phyloP scores from a whole-genome alignment of 1,140 invertebrate species.

The Drosophila bifasciata region DNA sequence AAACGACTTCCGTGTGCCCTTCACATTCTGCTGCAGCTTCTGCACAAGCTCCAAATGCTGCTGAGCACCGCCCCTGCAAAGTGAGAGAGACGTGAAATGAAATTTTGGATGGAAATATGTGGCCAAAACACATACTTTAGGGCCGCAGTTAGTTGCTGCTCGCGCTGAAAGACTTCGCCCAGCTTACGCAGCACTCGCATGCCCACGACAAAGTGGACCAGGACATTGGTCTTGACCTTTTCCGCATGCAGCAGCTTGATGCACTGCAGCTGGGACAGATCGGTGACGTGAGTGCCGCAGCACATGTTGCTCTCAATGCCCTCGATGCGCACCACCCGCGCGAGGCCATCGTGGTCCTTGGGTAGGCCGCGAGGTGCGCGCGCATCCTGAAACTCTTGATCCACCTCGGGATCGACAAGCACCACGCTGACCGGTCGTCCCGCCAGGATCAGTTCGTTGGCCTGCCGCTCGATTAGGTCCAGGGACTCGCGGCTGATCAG shows the following conservation, averaged over 20 bases:
- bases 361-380: slow-evolving; percentile 87
- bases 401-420: slow-evolving; percentile 87
- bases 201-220: slow-evolving; percentile 89
- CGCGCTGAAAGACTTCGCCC: slow-evolving; percentile 86
- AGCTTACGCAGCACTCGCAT: slow-evolving; percentile 87
- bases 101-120: background rate
- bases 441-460: slow-evolving; percentile 89
- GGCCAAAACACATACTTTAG: slow-evolving; percentile 81
- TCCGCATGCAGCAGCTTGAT: slow-evolving; percentile 90
- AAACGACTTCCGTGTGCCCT: slow-evolving; percentile 87
- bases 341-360: slow-evolving; percentile 89
- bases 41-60: slow-evolving; percentile 89
- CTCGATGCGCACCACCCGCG: slow-evolving; percentile 90
- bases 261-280: slow-evolving; percentile 91
- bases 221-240: slow-evolving; percentile 88
- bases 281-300: slow-evolving; percentile 93
- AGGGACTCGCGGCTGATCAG: slow-evolving; percentile 85
- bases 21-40: slow-evolving; percentile 89
- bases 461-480: slow-evolving; percentile 86
- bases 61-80: slow-evolving; percentile 87
- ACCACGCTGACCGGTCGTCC: slow-evolving; percentile 87
- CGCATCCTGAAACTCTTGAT: slow-evolving; percentile 64
- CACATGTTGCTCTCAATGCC: slow-evolving; percentile 92
- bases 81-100: background rate
- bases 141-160: slow-evolving; percentile 87